These are phyloP conservation scores for Neoascia interrupta DNA, from an alignment of 2,888 invertebrate species.

Conservation along the genomic window DNA sequence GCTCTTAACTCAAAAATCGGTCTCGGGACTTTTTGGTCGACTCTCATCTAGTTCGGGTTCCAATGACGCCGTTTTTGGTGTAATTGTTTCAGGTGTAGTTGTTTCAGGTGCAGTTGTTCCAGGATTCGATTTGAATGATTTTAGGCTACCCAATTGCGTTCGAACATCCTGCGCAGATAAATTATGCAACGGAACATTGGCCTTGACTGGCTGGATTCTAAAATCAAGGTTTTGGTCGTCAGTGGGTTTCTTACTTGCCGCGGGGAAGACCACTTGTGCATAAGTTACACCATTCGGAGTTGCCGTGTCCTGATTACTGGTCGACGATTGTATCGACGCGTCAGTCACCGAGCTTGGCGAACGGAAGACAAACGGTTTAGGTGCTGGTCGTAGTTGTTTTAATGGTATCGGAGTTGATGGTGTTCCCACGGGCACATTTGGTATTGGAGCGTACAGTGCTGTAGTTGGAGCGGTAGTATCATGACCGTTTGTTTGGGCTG, in stretches of 20 bases:
- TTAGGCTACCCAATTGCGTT: conserved; percentile 74
- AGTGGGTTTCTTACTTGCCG: conserved; percentile 74
- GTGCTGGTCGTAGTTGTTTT: conserved; percentile 49
- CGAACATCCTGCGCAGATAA: conserved; percentile 77
- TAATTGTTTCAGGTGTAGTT: no score
- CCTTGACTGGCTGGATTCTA: conserved; percentile 73
- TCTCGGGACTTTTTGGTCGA: conserved; percentile 77
- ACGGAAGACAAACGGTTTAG: conserved; percentile 73
- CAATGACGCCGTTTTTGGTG: no score
- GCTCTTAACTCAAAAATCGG: conserved; percentile 77
- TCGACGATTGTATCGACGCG: conserved; percentile 74
- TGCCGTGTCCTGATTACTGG: conserved; percentile 70
- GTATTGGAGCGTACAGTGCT: conserved; percentile 75
- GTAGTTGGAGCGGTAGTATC: conserved; percentile 12
- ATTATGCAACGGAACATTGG: conserved; percentile 77
- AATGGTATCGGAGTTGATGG: conserved; percentile 44
- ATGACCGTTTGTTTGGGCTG: conserved; percentile 41
- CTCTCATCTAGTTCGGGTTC: conserved; percentile 69
- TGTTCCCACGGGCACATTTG: conserved; percentile 70
- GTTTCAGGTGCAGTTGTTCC: background rate
- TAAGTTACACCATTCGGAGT: conserved; percentile 74
- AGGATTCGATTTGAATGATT: conserved; percentile 73
- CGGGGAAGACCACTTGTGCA: conserved; percentile 77
- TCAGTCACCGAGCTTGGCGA: conserved; percentile 75
- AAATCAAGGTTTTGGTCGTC: conserved; percentile 74